Conservation (phyloP, 1,140 invertebrate genomes). For the Dicyema japonicum region DNA sequence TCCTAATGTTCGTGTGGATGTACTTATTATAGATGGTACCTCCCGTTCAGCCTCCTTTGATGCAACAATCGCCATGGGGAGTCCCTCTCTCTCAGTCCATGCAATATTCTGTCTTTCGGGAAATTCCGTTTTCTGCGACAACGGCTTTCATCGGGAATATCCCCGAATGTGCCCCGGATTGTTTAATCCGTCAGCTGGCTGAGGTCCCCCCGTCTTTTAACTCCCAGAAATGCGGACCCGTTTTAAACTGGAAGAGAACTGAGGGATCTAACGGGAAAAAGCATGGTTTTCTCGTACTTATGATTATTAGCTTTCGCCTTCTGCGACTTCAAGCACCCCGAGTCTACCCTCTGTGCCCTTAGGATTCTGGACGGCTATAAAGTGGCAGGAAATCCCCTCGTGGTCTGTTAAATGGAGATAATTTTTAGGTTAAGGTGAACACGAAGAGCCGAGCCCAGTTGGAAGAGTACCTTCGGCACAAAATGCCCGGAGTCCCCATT, state of each 20-base stretch:
- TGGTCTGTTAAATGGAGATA: constrained; percentile 22
- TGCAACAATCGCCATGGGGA: no score
- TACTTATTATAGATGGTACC: no score
- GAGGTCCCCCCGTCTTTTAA: constrained; percentile 13
- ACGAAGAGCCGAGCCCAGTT: no score
- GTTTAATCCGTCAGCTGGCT: constrained; percentile 62
- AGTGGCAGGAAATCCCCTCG: constrained; percentile 59
- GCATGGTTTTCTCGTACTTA: constrained; percentile 17
- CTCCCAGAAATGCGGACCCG: constrained; percentile 38
- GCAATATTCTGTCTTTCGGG: no score
- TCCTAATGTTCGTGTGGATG: no score
- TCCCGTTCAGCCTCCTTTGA: no score
- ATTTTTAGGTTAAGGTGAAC: no score
- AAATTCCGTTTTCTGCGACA: constrained; percentile 55
- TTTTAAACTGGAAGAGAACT: constrained; percentile 77
- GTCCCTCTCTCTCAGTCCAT: no score
- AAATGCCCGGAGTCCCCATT: no score
- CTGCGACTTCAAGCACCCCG: constrained; percentile 70
- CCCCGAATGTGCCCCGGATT: constrained; percentile 61
- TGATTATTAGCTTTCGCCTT: constrained; percentile 52
- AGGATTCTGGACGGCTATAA: constrained; percentile 62
- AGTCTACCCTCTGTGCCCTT: constrained; percentile 65
- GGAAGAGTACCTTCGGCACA: no score
- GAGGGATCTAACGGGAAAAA: constrained; percentile 36
- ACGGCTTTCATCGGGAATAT: constrained; percentile 97